Percentiles rank a stretch among this genome's conserved stretches.
Conservation (phyloP, 92 coral and sea anemone species). For the Anthopleura xanthogrammica region DNA sequence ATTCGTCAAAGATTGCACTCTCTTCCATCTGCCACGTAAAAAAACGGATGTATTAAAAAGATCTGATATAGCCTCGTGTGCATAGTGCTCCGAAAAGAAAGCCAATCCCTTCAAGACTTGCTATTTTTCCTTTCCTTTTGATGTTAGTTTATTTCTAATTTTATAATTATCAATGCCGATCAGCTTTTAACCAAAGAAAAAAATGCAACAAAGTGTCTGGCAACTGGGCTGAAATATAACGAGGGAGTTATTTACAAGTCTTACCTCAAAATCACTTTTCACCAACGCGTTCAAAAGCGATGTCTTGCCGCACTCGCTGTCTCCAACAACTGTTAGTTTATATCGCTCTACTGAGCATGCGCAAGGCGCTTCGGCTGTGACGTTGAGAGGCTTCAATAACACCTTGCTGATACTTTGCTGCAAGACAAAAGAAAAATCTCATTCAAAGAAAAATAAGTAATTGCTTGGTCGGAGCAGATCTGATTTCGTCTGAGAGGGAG, state of each 20-base stretch:
- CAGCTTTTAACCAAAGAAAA: no score
- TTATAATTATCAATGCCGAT: no score
- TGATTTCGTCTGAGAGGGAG: neutral
- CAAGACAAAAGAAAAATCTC: neutral
- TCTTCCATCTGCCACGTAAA: conserved; percentile 69
- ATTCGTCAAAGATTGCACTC: conserved; percentile 90
- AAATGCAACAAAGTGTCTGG: neutral
- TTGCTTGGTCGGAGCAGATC: neutral
- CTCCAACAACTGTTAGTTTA: conserved; percentile 92
- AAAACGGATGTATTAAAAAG: neutral
- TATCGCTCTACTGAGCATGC: conserved; percentile 68
- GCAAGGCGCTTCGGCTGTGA: conserved; percentile 11
- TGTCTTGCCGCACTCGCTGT: conserved; percentile 88
- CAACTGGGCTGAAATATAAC: neutral
- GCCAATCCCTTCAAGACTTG: no score
- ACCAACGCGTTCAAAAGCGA: conserved; percentile 87
- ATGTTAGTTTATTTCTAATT: no score
- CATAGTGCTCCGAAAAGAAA: no score
- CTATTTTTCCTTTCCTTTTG: no score
- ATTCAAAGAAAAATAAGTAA: neutral
- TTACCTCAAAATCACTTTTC: conserved; percentile 94
- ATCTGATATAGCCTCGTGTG: neutral
- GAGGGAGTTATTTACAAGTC: neutral
- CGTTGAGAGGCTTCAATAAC: conserved; percentile 11
- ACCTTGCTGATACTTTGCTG: conserved; percentile 31